Evolutionary conservation across 2,113 vertebrate species (phyloP).

Genomic region (Aix galericulata): DNA sequence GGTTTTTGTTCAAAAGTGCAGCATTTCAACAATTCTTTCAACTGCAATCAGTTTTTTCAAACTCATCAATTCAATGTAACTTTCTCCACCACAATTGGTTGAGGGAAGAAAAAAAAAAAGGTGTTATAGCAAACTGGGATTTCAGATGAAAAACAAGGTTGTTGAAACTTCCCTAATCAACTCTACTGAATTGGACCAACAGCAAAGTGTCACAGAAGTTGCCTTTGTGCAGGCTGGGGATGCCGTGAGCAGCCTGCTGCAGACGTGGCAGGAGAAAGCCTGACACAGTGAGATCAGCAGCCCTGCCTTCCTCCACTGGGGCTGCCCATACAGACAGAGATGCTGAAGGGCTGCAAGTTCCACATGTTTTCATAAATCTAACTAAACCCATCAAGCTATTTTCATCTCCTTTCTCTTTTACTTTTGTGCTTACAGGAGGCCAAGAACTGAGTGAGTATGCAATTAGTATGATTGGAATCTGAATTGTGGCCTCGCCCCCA

Average conservation of each 20-base stretch:
- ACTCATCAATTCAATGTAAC: not conserved
- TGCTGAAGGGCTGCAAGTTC: slow-evolving; percentile 33
- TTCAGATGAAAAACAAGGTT: not conserved
- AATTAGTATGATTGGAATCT: slow-evolving; percentile 14
- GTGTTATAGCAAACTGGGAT: not conserved
- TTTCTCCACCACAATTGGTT: not conserved
- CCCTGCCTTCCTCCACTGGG: not conserved
- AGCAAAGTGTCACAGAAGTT: not conserved
- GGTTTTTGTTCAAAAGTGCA: not conserved
- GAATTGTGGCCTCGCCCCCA: slow-evolving; percentile 10
- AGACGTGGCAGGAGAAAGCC: not conserved
- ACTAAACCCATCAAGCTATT: not conserved
- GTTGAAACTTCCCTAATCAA: not conserved
- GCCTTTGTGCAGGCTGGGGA: not conserved
- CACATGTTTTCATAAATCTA: slow-evolving; percentile 31
- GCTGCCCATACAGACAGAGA: not conserved
- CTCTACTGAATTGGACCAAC: not conserved
- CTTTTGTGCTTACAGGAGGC: not conserved
- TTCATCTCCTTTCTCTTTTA: not conserved
- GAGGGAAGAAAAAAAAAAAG: not conserved
- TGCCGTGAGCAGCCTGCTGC: accelerated
- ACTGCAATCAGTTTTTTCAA: not conserved
- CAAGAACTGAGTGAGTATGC: not conserved
- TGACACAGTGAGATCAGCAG: not conserved
- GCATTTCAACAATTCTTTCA: slow-evolving; percentile 7